These are phyloP conservation scores for Aradus depressus DNA, from an alignment of 2,888 invertebrate genomes.

Conservation along the genomic window DNA sequence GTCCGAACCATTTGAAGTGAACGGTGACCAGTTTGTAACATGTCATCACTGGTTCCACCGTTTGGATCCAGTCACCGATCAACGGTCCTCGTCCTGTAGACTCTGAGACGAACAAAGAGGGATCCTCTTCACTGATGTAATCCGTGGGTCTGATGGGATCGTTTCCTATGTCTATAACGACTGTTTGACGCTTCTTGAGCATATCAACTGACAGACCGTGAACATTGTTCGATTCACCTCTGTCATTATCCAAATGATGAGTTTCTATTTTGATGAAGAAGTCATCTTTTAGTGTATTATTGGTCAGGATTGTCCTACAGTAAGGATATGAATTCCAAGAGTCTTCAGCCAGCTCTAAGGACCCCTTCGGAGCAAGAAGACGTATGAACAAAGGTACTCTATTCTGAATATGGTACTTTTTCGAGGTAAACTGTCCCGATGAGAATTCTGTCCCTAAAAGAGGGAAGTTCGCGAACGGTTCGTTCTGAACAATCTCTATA, in stretches of 20 bases:
- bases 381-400: slow-evolving; percentile 92
- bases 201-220: slow-evolving; percentile 80
- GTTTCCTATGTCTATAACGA: slow-evolving; percentile 91
- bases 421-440: slow-evolving; percentile 96
- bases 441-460: slow-evolving; percentile 78
- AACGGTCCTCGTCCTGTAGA: slow-evolving; percentile 95
- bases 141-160: slow-evolving; percentile 67
- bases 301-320: slow-evolving; percentile 86
- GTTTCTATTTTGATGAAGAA: slow-evolving; percentile 91
- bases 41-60: slow-evolving; percentile 46
- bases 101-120: slow-evolving; percentile 70
- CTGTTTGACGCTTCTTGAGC: slow-evolving; percentile 74
- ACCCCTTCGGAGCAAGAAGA: slow-evolving; percentile 85
- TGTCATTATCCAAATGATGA: slow-evolving; percentile 72
- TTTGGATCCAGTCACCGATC: slow-evolving; percentile 65
- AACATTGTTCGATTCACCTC: slow-evolving; percentile 74
- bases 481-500: slow-evolving; percentile 82
- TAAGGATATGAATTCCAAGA: slow-evolving; percentile 99
- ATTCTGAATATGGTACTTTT: slow-evolving; percentile 82
- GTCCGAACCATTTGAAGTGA: slow-evolving; percentile 53
- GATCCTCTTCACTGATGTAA: slow-evolving; percentile 79
- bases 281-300: slow-evolving; percentile 89
- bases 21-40: slow-evolving; percentile 51
- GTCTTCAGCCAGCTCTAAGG: slow-evolving; percentile 92
- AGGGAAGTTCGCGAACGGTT: slow-evolving; percentile 84